These are phyloP conservation scores for Echinometra lucunter DNA, from an alignment of 53 echinoderm and acorn worm genomes.

Conservation along the genomic window DNA sequence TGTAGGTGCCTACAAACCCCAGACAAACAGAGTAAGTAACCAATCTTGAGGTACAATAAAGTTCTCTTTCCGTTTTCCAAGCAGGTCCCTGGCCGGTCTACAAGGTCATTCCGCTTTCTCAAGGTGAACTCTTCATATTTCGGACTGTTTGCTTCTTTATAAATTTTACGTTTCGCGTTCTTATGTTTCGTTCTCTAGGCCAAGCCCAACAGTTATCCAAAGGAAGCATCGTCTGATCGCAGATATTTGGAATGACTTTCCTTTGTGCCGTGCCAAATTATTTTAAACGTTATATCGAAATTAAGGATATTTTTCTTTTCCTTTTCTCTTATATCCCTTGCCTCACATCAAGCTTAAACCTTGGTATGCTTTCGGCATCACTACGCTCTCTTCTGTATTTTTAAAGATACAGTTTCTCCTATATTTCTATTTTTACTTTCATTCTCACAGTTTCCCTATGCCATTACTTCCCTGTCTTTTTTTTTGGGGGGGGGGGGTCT, in stretches of 20 bases:
- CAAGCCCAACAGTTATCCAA: too few relatives aligned
- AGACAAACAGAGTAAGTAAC: conserved; percentile 13
- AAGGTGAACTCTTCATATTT: too few relatives aligned
- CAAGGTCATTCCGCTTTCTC: neutral
- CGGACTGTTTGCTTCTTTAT: too few relatives aligned
- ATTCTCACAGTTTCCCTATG: neutral
- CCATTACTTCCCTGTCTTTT: neutral
- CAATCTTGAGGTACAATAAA: neutral
- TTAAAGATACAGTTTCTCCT: neutral
- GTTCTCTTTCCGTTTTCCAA: neutral
- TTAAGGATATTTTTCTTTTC: too few relatives aligned
- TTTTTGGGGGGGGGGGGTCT: too few relatives aligned
- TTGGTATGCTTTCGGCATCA: neutral
- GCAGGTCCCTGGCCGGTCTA: neutral
- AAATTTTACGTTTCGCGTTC: neutral
- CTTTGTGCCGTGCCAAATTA: too few relatives aligned
- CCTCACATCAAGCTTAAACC: too few relatives aligned
- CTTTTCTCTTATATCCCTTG: too few relatives aligned
- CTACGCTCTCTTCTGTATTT: neutral
- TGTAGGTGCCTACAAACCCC: neutral
- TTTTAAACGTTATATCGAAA: too few relatives aligned
- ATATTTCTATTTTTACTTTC: neutral
- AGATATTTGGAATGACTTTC: too few relatives aligned
- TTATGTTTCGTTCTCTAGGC: too few relatives aligned
- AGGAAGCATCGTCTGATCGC: too few relatives aligned